Evolutionary conservation across 2,797 vertebrate species (phyloP), one percentile per base, ranked within the genome.

Genomic region (Parauchenoglanis ngamensis): DNA sequence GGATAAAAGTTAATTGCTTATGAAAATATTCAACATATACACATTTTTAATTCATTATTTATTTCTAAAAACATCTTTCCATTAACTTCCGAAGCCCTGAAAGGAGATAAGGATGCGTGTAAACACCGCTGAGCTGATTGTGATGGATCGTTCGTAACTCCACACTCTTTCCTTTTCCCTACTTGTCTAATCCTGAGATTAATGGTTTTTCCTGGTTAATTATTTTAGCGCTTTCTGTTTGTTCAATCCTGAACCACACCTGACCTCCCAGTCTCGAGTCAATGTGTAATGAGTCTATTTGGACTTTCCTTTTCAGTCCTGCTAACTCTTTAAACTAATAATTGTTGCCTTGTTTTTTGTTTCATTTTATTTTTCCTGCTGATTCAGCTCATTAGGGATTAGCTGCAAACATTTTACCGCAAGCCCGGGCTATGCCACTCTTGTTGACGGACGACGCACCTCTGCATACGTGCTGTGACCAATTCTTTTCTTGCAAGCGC

Each of bases 171-270:
- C 35, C 92, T 92, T 94, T 87, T 35, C 23, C 86, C 88, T 15
- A 87, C 89, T 93, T 93, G 94, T 94, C 94, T 92, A 89, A 90
- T 89, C 91, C 90, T 90, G 92, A 94, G 94, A 96, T 95, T 93
- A 95, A 95, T 94, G 92, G 93, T 89, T 89, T 90, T 89, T 88
- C 91, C 90, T 94, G 94, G 95, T 96, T 96, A 96, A 95, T 96
- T 94, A 95, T 96, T 95, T 89, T 88, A 89, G 87, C 85, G 83
- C 83, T 88, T 87, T 61, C 79, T 89, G 90, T 94, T 94, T 90
- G 92, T 92, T 89, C 75, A 92, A 54, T 85, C 88, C 90, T 95
- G 94, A 94, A 94, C 94, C 94, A 91, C 90, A 88, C 54, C 90
- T 94, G 92, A 94, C 94, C 94, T 90, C 90, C 90, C 67, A 46